Evolutionary conservation across 2,888 invertebrate species (phyloP).

Genomic region (Thalpophila matura): DNA sequence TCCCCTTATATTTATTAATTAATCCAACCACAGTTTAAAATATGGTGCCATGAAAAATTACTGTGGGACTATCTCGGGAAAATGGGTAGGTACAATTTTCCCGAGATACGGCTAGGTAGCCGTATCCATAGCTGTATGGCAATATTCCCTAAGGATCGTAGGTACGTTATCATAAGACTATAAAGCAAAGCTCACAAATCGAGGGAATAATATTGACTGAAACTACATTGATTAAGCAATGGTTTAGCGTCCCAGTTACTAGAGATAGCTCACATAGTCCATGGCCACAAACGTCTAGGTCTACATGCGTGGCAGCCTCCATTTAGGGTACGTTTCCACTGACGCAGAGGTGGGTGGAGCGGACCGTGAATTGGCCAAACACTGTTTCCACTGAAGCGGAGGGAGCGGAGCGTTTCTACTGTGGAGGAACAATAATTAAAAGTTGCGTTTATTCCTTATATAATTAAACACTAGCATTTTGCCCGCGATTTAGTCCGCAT

Average conservation of each 20-base stretch:
- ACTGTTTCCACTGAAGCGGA: too few species aligned
- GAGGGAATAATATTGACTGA: background rate
- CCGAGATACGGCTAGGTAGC: too few species aligned
- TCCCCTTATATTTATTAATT: constrained; percentile 21
- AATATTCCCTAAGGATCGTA: constrained; percentile 6
- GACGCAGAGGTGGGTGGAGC: too few species aligned
- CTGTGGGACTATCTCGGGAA: constrained; percentile 15
- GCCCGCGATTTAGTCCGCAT: too few species aligned
- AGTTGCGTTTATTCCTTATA: too few species aligned
- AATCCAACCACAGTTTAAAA: background rate
- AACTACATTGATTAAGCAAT: constrained; percentile 13
- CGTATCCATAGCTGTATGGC: constrained; percentile 1
- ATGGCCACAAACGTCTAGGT: constrained; percentile 4
- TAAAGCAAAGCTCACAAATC: background rate
- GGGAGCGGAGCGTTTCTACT: too few species aligned
- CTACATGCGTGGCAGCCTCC: background rate
- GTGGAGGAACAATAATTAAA: too few species aligned
- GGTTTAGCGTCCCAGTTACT: constrained; percentile 13
- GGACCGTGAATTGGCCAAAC: too few species aligned
- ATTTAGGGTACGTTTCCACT: too few species aligned
- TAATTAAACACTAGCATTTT: too few species aligned
- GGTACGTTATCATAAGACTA: background rate
- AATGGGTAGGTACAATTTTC: too few species aligned
- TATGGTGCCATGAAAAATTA: constrained; percentile 21
- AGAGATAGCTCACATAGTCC: background rate